Conservation (phyloP, 2,888 invertebrate species). For the Drosophila vallismaia region DNA sequence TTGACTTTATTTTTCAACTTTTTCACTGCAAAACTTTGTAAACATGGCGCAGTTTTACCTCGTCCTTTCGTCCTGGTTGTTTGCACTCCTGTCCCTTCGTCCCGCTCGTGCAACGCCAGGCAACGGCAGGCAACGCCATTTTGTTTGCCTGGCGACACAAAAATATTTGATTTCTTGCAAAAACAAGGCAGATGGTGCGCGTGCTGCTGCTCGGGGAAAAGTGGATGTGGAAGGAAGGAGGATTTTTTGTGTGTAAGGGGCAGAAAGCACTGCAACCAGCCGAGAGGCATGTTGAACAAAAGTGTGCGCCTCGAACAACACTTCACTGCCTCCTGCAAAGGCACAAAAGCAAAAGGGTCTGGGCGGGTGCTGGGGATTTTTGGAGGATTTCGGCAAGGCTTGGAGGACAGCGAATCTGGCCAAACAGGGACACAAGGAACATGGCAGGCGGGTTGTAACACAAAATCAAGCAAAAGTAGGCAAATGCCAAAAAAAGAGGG, state of each 20-base stretch:
- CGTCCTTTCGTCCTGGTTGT: conserved; percentile 17
- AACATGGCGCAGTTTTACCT: conserved; percentile 56
- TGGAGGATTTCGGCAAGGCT: background rate
- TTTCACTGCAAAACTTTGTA: conserved; percentile 60
- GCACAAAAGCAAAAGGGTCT: conserved; percentile 49
- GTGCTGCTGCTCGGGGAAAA: conserved; percentile 9
- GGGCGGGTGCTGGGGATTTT: background rate
- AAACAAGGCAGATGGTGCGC: conserved; percentile 63
- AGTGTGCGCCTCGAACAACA: conserved; percentile 73
- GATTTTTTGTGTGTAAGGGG: background rate
- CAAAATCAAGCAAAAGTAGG: conserved; percentile 71
- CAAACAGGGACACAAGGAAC: conserved; percentile 20
- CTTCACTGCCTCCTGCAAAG: conserved; percentile 65
- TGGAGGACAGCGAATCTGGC: conserved; percentile 6
- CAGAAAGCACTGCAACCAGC: conserved; percentile 41
- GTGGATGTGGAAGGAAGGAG: background rate
- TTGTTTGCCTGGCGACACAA: conserved; percentile 77
- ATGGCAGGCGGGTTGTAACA: conserved; percentile 64
- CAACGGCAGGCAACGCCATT: conserved; percentile 72
- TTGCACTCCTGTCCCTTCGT: conserved; percentile 25
- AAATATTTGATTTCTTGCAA: conserved; percentile 77
- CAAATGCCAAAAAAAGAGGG: conserved; percentile 53
- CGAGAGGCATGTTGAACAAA: conserved; percentile 46
- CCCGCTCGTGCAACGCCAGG: conserved; percentile 50
- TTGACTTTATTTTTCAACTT: conserved; percentile 46